Conservation (phyloP, 2,113 vertebrate genomes). For the Lichenostomus cassidix region DNA sequence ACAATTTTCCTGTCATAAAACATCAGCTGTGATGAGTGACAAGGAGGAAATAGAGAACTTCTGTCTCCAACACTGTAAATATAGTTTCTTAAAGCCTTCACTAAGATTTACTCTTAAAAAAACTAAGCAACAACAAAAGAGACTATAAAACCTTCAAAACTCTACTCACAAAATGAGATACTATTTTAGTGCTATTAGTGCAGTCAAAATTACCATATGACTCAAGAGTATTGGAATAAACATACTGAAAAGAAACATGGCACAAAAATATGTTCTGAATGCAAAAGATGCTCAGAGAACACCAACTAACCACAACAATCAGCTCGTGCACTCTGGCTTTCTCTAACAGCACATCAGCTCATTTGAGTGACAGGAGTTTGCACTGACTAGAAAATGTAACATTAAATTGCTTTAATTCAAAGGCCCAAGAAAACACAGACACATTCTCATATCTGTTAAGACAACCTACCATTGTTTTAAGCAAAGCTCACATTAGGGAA, state of each 20-base stretch:
- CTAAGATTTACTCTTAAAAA: neutral
- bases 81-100: neutral
- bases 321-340: neutral
- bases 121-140: neutral
- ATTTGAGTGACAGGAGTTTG: neutral
- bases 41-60: neutral
- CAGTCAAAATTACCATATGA: neutral
- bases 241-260: neutral
- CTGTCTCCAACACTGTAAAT: neutral
- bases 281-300: neutral
- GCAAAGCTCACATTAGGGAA: neutral
- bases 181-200: neutral
- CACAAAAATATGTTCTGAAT: neutral
- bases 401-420: neutral
- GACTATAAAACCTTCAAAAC: neutral
- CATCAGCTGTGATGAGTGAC: neutral
- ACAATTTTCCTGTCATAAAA: neutral
- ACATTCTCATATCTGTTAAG: neutral
- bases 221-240: neutral
- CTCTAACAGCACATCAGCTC: neutral
- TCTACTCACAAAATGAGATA: neutral
- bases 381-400: neutral
- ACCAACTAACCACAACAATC: neutral
- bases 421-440: neutral
- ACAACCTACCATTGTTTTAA: neutral